Evolutionary conservation across 2,888 invertebrate genomes (phyloP), one percentile per base, ranked within the genome.

Genomic region (Aphodius sticticus): DNA sequence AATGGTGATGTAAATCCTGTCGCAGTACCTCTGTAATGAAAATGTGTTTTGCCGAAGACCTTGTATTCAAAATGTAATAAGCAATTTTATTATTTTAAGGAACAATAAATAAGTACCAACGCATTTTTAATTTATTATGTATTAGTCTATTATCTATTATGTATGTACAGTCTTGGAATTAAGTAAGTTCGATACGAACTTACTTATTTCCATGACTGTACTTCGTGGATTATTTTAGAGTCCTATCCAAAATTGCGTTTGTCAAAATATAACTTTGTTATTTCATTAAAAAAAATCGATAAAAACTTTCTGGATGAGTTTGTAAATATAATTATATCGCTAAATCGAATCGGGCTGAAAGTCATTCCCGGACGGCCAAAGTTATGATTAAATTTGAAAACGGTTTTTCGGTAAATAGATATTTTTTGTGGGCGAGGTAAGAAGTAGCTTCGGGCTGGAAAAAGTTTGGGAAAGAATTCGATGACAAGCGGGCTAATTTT

Each of bases 341-440:
- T 53, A 53, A 53, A 53, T 9, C 53, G 53, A 53, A 53, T 53
- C 53, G 3, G 53, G 53, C 53, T 53, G 53, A 53, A 53, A 53
- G 53, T 53, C 53, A 53, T 53, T 53, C 53, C 53, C 53, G 53
- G 53, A 5, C 53, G 53, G 9, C 53, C 53, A 53, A 53, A 53
- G 53, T 53, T 53, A 53, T 53, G 53, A 53, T 53, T 53, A 53
- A 53, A 53, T 53, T 53, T 53, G 53, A 53, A 53, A 53, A 53
- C 53, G 53, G 53, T 53, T 53, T 53, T 53, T 53, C 53, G 53
- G 53, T 53, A 53, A 53, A 53, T 53, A 53, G 53, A 53, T 53
- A 53, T 53, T 53, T 53, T 53, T 53, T 53, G 53, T 53, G 53
- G 53, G 53, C 12, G 53, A 53, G 53, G 53, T 53, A 53, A 12